phyloP scores from a whole-genome alignment of 2,113 vertebrate genomes.

The Silurus meridionalis region DNA sequence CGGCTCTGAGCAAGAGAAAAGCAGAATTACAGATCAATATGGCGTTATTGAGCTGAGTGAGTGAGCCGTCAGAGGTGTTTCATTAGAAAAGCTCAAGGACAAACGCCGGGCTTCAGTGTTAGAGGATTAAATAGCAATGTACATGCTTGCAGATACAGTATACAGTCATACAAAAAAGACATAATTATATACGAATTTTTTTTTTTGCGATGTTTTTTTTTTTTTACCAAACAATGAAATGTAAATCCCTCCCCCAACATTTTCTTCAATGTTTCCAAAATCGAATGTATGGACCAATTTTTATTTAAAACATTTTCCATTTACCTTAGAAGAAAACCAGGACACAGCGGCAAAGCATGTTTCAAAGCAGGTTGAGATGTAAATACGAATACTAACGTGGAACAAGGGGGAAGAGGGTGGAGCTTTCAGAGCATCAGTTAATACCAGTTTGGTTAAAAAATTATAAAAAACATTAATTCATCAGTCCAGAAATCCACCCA shows the following conservation, averaged over 20 bases:
- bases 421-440: background rate
- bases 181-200: too few species aligned
- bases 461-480: too few species aligned
- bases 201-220: too few species aligned
- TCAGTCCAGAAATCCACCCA: too few species aligned
- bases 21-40: conserved; percentile 24
- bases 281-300: background rate
- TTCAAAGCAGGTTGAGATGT: background rate
- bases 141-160: background rate
- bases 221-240: too few species aligned
- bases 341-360: background rate
- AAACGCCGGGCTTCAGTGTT: background rate
- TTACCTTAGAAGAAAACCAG: background rate
- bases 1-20: background rate
- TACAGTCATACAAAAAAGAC: too few species aligned
- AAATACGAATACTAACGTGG: background rate
- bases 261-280: background rate
- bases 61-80: conserved; percentile 26
- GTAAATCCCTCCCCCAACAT: background rate
- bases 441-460: too few species aligned
- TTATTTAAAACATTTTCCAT: background rate
- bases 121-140: background rate
- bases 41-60: background rate
- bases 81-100: conserved; percentile 6
- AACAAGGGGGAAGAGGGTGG: background rate